Conservation (phyloP, 2,113 vertebrate species). For the Thalassoma bifasciatum region DNA sequence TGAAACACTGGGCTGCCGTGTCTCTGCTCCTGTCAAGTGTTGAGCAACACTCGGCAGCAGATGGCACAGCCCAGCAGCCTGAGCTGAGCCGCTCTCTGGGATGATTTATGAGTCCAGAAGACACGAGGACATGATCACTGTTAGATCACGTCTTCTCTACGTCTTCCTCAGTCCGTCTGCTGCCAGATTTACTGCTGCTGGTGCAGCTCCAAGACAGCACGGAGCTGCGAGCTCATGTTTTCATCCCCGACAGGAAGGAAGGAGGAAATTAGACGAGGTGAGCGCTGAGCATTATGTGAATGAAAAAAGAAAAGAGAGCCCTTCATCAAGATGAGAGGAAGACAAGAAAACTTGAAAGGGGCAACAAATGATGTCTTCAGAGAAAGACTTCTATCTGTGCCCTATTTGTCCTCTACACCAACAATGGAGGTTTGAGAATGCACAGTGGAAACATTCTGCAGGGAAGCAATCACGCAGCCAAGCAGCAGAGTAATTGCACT, state of each 20-base stretch:
- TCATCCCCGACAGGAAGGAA: conserved; percentile 74
- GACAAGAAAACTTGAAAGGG: background rate
- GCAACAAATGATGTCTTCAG: conserved; percentile 2
- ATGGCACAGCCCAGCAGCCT: conserved; percentile 50
- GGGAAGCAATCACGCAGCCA: background rate
- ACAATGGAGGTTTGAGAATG: background rate
- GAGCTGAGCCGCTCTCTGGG: conserved; percentile 31
- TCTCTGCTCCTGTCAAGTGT: conserved; percentile 63
- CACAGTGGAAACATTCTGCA: background rate
- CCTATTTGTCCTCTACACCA: background rate
- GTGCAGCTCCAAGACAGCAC: conserved; percentile 58
- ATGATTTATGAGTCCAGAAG: conserved; percentile 65
- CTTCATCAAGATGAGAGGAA: conserved; percentile 27
- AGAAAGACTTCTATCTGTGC: background rate
- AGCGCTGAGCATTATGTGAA: conserved; percentile 67
- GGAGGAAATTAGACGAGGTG: conserved; percentile 78
- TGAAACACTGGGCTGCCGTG: conserved; percentile 36
- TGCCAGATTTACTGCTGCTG: conserved; percentile 64
- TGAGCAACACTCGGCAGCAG: conserved; percentile 70
- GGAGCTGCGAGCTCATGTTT: conserved; percentile 66
- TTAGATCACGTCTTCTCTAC: conserved; percentile 51
- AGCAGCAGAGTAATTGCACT: background rate
- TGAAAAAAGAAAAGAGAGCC: conserved; percentile 14
- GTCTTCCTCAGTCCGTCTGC: conserved; percentile 41
- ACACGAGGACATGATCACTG: conserved; percentile 55